phyloP scores from a whole-genome alignment of 2,113 vertebrate species.

The Bettongia penicillata region DNA sequence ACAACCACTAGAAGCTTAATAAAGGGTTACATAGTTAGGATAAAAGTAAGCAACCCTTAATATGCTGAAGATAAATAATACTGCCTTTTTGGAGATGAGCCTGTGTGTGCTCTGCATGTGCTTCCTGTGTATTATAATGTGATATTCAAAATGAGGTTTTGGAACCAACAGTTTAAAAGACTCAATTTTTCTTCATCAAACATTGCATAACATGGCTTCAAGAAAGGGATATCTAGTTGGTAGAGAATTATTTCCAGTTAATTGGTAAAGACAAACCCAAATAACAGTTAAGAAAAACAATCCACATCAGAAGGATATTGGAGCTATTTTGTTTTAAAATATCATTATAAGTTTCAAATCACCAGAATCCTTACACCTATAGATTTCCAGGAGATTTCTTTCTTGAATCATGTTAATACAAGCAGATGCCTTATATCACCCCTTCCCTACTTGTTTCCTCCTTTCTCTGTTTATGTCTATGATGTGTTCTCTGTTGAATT shows the following conservation, averaged over 20 bases:
- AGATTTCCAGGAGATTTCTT: background rate
- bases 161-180: background rate
- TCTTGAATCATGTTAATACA: background rate
- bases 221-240: conserved; percentile 52
- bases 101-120: background rate
- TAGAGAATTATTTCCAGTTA: conserved; percentile 61
- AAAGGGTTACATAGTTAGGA: background rate
- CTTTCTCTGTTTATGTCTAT: background rate
- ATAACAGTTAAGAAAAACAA: background rate
- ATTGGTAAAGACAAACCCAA: conserved; percentile 1
- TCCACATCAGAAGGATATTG: background rate
- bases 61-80: background rate
- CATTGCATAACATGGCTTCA: conserved; percentile 38
- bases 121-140: background rate
- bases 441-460: background rate
- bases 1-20: background rate
- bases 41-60: background rate
- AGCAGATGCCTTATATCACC: background rate
- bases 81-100: background rate
- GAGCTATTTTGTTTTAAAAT: conserved; percentile 1
- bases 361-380: background rate
- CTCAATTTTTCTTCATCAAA: conserved; percentile 64
- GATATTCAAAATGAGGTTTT: background rate
- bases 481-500: background rate
- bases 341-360: background rate